Evolutionary conservation across 2,113 vertebrate species (phyloP).

Genomic region (Triplophysa rosa): DNA sequence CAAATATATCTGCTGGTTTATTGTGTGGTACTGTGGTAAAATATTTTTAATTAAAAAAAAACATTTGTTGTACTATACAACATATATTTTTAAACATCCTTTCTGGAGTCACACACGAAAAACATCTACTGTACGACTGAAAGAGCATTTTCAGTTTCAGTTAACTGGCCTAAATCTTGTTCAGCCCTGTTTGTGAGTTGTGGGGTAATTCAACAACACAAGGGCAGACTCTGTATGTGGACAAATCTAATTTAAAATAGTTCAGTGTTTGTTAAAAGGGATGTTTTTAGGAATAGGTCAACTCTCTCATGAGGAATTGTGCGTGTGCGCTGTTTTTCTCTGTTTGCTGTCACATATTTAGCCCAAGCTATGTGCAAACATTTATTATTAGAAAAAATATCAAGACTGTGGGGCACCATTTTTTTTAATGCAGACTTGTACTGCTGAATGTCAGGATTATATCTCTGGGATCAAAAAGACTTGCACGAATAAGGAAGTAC

Average conservation of each 20-base stretch:
- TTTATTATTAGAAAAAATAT: neutral
- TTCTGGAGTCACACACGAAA: neutral
- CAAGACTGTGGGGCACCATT: neutral
- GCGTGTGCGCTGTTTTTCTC: neutral
- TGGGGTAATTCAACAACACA: neutral
- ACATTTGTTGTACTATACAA: no score
- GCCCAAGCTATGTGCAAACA: neutral
- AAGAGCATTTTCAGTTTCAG: constrained; percentile 10
- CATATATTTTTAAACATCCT: no score
- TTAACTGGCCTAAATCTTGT: neutral
- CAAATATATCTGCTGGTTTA: neutral
- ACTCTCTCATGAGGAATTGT: neutral
- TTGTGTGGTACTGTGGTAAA: neutral
- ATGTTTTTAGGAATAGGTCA: no score
- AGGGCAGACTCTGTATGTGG: neutral
- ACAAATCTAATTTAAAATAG: neutral
- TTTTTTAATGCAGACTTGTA: neutral
- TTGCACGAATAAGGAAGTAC: no score
- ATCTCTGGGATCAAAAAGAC: neutral
- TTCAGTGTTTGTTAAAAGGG: neutral
- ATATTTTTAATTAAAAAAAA: no score
- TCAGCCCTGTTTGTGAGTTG: neutral
- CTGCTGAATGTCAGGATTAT: constrained; percentile 14
- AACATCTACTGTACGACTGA: neutral
- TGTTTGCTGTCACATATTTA: neutral